Percentiles rank a stretch among this genome's conserved stretches.
Conservation (phyloP, 2,113 vertebrate genomes). For the Boleophthalmus pectinirostris region DNA sequence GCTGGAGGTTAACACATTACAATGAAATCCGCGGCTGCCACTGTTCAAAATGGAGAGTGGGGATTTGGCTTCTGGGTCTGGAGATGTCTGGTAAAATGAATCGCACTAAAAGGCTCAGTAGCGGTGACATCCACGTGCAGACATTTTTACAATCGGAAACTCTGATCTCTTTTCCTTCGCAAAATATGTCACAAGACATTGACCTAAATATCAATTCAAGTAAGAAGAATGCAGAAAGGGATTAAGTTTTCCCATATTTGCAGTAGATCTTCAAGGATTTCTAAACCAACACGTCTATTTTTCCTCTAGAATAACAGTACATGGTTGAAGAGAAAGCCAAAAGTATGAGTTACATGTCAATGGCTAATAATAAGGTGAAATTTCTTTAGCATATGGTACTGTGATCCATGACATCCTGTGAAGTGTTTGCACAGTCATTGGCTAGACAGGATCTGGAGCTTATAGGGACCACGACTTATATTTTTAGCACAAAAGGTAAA, state of each 20-base stretch:
- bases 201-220: conserved; percentile 1
- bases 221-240: neutral
- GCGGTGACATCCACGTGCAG: conserved; percentile 7
- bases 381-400: neutral
- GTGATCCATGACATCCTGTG: neutral
- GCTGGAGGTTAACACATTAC: conserved; percentile 8
- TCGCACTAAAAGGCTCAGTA: neutral
- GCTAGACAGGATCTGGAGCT: neutral
- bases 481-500: neutral
- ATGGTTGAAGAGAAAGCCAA: neutral
- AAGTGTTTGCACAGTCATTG: neutral
- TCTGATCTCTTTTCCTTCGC: conserved; percentile 1
- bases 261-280: neutral
- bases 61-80: conserved; percentile 1
- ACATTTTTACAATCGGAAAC: conserved; percentile 14
- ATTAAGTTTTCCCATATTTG: neutral
- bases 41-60: neutral
- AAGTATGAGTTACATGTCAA: neutral
- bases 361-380: neutral
- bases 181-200: conserved; percentile 1
- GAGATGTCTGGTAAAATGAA: conserved; percentile 10
- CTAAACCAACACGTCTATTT: neutral
- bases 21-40: neutral
- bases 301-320: neutral
- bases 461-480: neutral